Base-by-base conservation (phyloP, 1,140 invertebrate species). In the Drosophila equinoxialis region DNA sequence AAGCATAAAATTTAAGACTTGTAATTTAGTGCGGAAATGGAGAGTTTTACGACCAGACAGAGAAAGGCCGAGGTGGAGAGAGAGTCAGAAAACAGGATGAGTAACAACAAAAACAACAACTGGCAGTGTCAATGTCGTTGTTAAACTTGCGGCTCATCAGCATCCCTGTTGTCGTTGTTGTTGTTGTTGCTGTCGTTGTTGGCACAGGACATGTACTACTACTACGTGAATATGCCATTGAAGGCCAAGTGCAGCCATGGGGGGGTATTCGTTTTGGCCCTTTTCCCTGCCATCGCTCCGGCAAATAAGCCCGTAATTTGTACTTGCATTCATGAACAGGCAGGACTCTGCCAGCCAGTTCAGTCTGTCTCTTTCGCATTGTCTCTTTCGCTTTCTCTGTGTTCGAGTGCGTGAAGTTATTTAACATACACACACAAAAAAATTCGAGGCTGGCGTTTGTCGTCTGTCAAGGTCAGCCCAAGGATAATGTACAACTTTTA, bases 251-350 rank as follows among this genome's bases (percentile, higher is more conserved):
- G 82, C 82, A 86, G 60, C 75, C 67, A 75, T 72, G 79, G 81
- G 77, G 77, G 35, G 80, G 61, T 65, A 74, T 58, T 51, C 17
- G 26, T 23, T 59, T 59, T 39, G 37, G 10, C 11, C 4, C 68
- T 39, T 62, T 58, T 42, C 72, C 74, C 71, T 78, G 65, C 74
- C 68, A 77, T 55, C 65, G 71, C 42, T 8, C 45, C 23, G 45
- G n/a, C 7, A 74, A 89, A 84, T 81, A 79, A 74, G 85, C 71
- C 72, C 68, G 86, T 81, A 90, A 89, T 90, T 90, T 90, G 85
- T 89, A 90, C 83, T 87, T 89, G 84, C 84, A 89, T 80, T 84
- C 84, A 72, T 84, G 68, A 83, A 83, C 76, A 83, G 71, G 33
- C 57, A 59, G 35, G 17, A 51, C 45, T 51, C 71, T 55, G 60